Percentiles rank a stretch among this genome's conserved stretches.
phyloP scores from a whole-genome alignment of 2,888 invertebrate species.

The Prosapia bicincta region DNA sequence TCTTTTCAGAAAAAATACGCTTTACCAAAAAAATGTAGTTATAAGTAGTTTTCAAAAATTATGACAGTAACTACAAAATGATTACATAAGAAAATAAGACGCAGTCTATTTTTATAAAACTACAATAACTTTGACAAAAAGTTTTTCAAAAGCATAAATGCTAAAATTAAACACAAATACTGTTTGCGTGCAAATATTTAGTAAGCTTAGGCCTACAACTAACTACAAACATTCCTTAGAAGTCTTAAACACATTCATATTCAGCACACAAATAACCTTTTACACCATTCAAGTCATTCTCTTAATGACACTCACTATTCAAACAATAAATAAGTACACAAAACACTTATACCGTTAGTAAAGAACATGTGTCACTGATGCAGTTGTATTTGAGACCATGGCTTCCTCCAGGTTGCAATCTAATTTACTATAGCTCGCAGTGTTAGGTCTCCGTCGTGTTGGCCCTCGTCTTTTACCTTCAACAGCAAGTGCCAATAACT shows the following conservation, averaged over 20 bases:
- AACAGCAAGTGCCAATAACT: slow-evolving; percentile 61
- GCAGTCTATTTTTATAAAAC: no score
- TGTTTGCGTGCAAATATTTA: no score
- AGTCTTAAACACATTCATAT: background rate
- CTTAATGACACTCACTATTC: background rate
- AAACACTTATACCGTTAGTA: slow-evolving; percentile 2
- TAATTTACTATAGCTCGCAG: slow-evolving; percentile 61
- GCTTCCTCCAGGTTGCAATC: slow-evolving; percentile 66
- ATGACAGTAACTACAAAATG: no score
- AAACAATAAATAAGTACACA: background rate
- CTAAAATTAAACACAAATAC: no score
- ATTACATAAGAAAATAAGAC: no score
- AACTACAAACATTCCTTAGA: background rate
- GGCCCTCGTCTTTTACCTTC: slow-evolving; percentile 50
- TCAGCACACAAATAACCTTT: background rate
- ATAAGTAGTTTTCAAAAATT: no score
- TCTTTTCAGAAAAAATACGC: background rate
- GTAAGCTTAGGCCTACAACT: no score
- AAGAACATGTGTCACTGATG: slow-evolving; percentile 40
- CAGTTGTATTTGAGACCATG: slow-evolving; percentile 56
- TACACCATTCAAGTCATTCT: background rate
- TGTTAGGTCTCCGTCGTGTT: slow-evolving; percentile 54
- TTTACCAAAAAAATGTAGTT: no score
- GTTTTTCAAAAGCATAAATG: no score
- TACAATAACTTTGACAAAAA: no score